Percentiles rank a stretch among this genome's conserved stretches.
phyloP scores from a whole-genome alignment of 2,888 invertebrate genomes.

The Cactoblastis cactorum region DNA sequence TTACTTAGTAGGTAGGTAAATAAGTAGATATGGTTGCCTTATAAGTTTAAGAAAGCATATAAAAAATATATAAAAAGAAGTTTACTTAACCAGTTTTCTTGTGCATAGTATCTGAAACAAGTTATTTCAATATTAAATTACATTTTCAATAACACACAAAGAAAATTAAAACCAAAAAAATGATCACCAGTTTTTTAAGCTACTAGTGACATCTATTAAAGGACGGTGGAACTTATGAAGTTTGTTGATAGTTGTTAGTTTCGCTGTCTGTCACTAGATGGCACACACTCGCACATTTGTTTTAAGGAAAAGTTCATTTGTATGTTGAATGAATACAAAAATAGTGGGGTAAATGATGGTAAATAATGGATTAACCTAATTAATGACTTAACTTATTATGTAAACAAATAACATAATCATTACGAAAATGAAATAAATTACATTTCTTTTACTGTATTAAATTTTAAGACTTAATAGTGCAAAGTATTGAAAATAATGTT shows the following conservation, averaged over 20 bases:
- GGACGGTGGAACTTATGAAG: conserved; percentile 3
- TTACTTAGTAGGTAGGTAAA: too few species aligned
- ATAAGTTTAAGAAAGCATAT: background rate
- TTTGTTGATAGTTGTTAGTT: background rate
- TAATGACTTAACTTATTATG: too few species aligned
- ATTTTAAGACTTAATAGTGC: too few species aligned
- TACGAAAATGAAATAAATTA: too few species aligned
- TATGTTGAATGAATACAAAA: background rate
- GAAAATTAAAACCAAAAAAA: conserved; percentile 5
- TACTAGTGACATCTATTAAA: conserved; percentile 26
- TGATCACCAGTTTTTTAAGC: conserved; percentile 11
- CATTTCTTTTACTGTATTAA: too few species aligned
- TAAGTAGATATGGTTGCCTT: too few species aligned
- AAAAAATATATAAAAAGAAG: conserved; percentile 23
- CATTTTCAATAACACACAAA: conserved; percentile 15
- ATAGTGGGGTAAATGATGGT: too few species aligned
- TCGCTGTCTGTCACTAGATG: conserved; percentile 31
- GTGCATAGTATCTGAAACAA: conserved; percentile 78
- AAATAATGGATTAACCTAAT: background rate
- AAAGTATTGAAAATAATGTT: too few species aligned
- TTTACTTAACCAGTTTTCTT: conserved; percentile 73
- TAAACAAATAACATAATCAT: too few species aligned
- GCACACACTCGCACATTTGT: conserved; percentile 19
- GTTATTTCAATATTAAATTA: conserved; percentile 41
- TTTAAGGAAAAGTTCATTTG: background rate